Percentiles rank a stretch among this genome's conserved stretches.
phyloP scores from a whole-genome alignment of 1,140 invertebrate genomes.

The Drosophila biarmipes region DNA sequence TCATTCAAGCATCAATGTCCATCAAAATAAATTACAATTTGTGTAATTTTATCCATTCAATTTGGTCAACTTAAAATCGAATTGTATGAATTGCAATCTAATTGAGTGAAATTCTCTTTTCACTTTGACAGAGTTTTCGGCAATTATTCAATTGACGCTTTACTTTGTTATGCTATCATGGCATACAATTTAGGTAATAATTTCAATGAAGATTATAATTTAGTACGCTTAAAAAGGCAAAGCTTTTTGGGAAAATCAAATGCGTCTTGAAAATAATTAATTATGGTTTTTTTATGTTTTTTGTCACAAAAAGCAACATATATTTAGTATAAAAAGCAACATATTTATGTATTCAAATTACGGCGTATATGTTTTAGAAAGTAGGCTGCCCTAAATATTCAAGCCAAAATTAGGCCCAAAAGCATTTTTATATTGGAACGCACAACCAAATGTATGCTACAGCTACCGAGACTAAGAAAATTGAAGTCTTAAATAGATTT shows the following conservation, averaged over 20 bases:
- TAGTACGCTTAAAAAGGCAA: background rate
- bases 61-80: conserved; percentile 20
- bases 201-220: background rate
- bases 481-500: conserved; percentile 54
- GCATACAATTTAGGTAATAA: background rate
- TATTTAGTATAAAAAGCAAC: too few species aligned
- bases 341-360: too few species aligned
- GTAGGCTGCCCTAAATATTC: too few species aligned
- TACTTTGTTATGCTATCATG: background rate
- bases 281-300: too few species aligned
- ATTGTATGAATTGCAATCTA: conserved; percentile 32
- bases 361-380: too few species aligned
- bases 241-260: background rate
- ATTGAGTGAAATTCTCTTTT: conserved; percentile 9
- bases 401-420: background rate
- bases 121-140: background rate
- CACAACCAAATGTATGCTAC: conserved; percentile 11
- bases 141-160: conserved; percentile 29
- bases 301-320: too few species aligned
- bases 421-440: background rate
- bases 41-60: conserved; percentile 15
- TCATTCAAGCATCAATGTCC: background rate
- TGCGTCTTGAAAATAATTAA: background rate
- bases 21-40: conserved; percentile 16
- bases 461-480: conserved; percentile 1